phyloP scores from a whole-genome alignment of 1,140 invertebrate species.

The Orchestia grillus region DNA sequence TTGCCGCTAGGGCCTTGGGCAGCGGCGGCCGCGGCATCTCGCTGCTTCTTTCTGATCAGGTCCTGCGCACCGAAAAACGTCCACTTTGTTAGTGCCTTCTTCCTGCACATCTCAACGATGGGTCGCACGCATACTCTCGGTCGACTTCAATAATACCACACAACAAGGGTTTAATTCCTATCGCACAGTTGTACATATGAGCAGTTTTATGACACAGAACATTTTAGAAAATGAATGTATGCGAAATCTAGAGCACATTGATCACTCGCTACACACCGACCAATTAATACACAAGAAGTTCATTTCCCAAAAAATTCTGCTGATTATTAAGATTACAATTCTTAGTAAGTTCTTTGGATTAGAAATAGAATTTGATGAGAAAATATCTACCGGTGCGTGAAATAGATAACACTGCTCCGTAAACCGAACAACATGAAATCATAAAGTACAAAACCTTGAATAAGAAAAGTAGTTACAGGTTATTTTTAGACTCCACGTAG shows the following conservation, averaged over 20 bases:
- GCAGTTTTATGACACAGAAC: not conserved
- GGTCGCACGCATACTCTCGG: not conserved
- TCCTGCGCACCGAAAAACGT: not conserved
- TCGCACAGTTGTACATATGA: not conserved
- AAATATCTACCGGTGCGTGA: too few species aligned
- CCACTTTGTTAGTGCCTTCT: not conserved
- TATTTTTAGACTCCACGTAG: too few species aligned
- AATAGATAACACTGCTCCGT: too few species aligned
- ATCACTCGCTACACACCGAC: not conserved
- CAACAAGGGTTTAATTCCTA: not conserved
- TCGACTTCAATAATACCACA: not conserved
- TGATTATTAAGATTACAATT: too few species aligned
- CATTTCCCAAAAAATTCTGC: not conserved
- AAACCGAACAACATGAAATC: too few species aligned
- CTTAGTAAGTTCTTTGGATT: too few species aligned
- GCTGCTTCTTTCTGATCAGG: slow-evolving; percentile 12
- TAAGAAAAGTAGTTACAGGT: too few species aligned
- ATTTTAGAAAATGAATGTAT: not conserved
- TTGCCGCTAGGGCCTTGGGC: slow-evolving; percentile 11
- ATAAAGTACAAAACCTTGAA: too few species aligned
- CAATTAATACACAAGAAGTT: not conserved
- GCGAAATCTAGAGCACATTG: not conserved
- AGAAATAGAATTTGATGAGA: too few species aligned
- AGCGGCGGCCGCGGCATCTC: not conserved
- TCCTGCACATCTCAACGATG: not conserved